Evolutionary conservation across 2,113 vertebrate species (phyloP).

Genomic region (Steatornis caripensis): DNA sequence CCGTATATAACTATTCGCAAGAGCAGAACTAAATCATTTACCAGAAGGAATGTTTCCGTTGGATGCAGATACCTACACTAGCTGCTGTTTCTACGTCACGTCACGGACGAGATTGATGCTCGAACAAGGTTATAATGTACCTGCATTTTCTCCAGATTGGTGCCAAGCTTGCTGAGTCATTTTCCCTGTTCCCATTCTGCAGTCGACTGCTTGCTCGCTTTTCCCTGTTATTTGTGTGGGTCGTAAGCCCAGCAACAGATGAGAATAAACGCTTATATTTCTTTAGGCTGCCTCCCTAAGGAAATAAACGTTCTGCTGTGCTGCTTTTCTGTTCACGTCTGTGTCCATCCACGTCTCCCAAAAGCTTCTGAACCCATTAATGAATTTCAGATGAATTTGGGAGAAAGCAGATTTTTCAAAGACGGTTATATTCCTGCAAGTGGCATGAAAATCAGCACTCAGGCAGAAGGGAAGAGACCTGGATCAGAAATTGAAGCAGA

Average conservation of each 20-base stretch:
- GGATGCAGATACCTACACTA: neutral
- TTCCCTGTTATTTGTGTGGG: conserved; percentile 50
- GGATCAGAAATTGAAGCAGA: neutral
- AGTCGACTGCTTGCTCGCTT: conserved; percentile 2
- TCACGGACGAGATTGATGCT: neutral
- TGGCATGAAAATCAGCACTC: neutral
- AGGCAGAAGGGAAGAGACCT: neutral
- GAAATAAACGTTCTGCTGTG: neutral
- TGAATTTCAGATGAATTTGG: neutral
- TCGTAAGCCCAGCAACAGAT: conserved; percentile 46
- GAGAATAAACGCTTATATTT: conserved; percentile 26
- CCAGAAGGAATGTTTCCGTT: neutral
- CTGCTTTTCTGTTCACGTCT: neutral
- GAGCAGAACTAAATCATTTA: neutral
- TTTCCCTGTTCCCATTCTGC: conserved; percentile 46
- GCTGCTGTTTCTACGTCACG: neutral
- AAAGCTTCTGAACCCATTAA: neutral
- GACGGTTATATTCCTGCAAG: neutral
- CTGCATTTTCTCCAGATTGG: conserved; percentile 36
- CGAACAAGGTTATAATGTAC: conserved; percentile 26
- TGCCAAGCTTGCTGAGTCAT: conserved; percentile 66
- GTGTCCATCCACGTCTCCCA: neutral
- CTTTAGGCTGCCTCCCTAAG: conserved; percentile 25
- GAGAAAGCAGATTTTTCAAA: neutral
- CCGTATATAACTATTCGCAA: neutral